phyloP scores from a whole-genome alignment of 1,140 invertebrate genomes.

The Diorhabda carinulata region DNA sequence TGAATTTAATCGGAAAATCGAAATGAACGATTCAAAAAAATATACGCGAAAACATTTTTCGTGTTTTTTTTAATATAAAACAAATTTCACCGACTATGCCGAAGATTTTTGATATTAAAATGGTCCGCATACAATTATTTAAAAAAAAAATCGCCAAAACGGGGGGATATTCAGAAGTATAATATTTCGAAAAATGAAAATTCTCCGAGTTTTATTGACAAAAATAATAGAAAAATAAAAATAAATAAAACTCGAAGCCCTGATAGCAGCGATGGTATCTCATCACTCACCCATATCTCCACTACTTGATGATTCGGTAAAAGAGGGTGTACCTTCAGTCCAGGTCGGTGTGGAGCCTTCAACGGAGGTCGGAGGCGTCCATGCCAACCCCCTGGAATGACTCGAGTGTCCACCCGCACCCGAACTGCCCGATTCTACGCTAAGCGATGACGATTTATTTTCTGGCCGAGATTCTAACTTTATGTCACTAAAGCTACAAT shows the following conservation, averaged over 20 bases:
- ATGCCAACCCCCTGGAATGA: slow-evolving; percentile 54
- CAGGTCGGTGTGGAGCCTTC: slow-evolving; percentile 95
- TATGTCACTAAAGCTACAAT: slow-evolving; percentile 54
- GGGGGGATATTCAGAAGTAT: no score
- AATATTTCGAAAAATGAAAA: no score
- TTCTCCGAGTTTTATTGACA: no score
- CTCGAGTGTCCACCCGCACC: slow-evolving; percentile 42
- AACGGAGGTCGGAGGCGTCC: slow-evolving; percentile 84
- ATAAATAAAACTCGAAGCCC: background rate
- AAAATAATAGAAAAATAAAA: background rate
- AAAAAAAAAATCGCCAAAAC: no score
- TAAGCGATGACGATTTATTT: slow-evolving; percentile 68
- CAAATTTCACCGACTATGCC: no score
- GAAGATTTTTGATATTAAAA: no score
- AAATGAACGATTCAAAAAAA: no score
- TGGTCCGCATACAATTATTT: no score
- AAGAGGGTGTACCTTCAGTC: slow-evolving; percentile 96
- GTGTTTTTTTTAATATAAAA: no score
- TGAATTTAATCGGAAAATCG: no score
- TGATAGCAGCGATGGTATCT: slow-evolving; percentile 10
- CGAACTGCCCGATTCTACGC: slow-evolving; percentile 59
- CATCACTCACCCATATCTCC: slow-evolving; percentile 75
- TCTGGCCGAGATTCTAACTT: slow-evolving; percentile 57
- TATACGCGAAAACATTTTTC: no score
- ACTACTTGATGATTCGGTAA: slow-evolving; percentile 93